These are phyloP conservation scores for Haliclona indistincta DNA, from an alignment of 37 sponge, comb jelly and placozoan genomes.

Conservation along the genomic window DNA sequence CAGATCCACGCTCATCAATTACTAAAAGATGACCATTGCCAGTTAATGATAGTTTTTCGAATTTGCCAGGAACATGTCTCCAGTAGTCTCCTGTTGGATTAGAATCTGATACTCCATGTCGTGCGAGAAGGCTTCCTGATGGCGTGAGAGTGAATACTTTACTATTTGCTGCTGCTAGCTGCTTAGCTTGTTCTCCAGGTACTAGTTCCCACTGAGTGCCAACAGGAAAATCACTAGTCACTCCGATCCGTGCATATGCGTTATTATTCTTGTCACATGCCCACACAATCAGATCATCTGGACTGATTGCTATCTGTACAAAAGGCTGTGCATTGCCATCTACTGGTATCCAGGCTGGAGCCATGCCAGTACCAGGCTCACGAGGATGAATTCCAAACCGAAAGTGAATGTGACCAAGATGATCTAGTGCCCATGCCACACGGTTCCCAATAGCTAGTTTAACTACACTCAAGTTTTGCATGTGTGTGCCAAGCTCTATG, in stretches of 20 bases:
- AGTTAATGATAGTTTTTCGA: slow-evolving; percentile 54
- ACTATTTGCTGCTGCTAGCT: slow-evolving; percentile 46
- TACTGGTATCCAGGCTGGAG: slow-evolving; percentile 84
- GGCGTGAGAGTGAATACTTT: slow-evolving; percentile 71
- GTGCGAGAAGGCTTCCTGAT: slow-evolving; percentile 57
- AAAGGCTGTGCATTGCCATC: slow-evolving; percentile 32
- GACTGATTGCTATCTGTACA: slow-evolving; percentile 55
- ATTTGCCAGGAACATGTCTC: slow-evolving; percentile 76
- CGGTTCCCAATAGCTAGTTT: slow-evolving; percentile 57
- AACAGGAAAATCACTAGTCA: slow-evolving; percentile 78
- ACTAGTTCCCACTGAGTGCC: slow-evolving; percentile 78
- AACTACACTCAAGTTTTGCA: slow-evolving; percentile 27
- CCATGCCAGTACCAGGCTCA: slow-evolving; percentile 60
- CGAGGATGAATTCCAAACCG: slow-evolving; percentile 75
- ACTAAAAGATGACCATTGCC: slow-evolving; percentile 74
- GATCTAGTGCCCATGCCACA: slow-evolving; percentile 83
- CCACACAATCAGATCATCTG: slow-evolving; percentile 84
- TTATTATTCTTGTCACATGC: slow-evolving; percentile 62
- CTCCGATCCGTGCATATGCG: slow-evolving; percentile 72
- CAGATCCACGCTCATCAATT: slow-evolving; percentile 48
- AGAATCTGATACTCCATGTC: slow-evolving; percentile 68
- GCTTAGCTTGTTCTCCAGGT: slow-evolving; percentile 51
- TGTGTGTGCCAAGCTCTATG: slow-evolving; percentile 75
- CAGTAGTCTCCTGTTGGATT: slow-evolving; percentile 83
- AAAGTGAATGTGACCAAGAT: slow-evolving; percentile 65